Conservation (phyloP, 2,113 vertebrate genomes). For the Peucedramus taeniatus region DNA sequence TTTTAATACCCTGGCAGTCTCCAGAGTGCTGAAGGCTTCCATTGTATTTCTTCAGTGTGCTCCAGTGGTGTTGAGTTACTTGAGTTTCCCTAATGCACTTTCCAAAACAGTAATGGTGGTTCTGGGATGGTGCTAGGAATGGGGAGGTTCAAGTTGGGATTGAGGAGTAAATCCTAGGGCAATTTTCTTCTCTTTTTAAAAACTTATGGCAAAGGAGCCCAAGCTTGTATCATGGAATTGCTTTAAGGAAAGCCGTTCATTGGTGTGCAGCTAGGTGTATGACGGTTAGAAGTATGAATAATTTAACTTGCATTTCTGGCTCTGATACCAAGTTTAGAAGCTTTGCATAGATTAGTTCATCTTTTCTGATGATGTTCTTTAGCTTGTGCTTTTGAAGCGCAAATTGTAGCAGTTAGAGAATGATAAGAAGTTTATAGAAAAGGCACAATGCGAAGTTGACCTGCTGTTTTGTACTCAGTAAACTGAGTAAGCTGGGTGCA, state of each 20-base stretch:
- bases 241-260: neutral
- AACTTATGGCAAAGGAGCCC: neutral
- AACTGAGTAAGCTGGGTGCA: neutral
- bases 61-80: neutral
- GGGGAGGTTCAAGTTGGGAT: neutral
- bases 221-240: fast-evolving
- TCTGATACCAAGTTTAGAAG: neutral
- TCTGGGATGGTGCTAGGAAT: neutral
- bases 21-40: neutral
- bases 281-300: neutral
- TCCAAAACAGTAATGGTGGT: neutral
- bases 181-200: neutral
- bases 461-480: neutral
- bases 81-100: neutral
- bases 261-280: neutral
- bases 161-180: neutral
- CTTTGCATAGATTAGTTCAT: neutral
- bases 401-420: neutral
- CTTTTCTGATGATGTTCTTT: neutral
- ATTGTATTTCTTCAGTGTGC: neutral
- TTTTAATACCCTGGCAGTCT: neutral
- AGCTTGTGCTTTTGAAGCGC: neutral
- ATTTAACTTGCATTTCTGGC: neutral
- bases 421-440: neutral
- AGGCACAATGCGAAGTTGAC: neutral